These are phyloP conservation scores for Anas capensis DNA, from an alignment of 2,797 vertebrate species.

Conservation along the genomic window DNA sequence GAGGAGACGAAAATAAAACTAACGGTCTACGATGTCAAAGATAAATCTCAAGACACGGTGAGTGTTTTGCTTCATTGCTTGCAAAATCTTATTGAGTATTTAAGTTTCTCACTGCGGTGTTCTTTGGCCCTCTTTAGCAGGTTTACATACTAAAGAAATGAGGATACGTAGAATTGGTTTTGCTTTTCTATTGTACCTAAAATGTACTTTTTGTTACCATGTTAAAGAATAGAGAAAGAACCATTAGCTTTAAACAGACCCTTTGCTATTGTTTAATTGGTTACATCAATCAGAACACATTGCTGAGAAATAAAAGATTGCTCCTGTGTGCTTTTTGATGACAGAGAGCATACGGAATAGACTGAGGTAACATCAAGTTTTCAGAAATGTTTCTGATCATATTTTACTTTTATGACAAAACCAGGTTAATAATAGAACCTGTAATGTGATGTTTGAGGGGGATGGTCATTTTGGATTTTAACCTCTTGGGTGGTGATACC, in stretches of 20 bases:
- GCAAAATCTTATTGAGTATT: background rate
- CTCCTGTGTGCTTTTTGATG: background rate
- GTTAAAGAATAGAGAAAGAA: background rate
- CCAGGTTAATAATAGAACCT: background rate
- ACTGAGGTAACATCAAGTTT: background rate
- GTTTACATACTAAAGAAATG: background rate
- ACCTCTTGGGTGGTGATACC: background rate
- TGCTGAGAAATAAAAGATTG: background rate
- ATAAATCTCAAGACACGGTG: slow-evolving; percentile 92
- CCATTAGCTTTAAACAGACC: background rate
- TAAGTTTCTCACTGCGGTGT: background rate
- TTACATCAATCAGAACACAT: background rate
- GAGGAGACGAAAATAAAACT: slow-evolving; percentile 94
- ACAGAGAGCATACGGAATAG: slow-evolving; percentile 8
- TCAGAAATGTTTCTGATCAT: background rate
- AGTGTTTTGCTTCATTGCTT: slow-evolving; percentile 75
- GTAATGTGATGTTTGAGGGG: background rate
- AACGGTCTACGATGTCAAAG: slow-evolving; percentile 95
- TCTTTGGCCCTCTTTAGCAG: background rate
- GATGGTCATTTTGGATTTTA: background rate
- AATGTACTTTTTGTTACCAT: background rate
- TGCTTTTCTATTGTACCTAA: background rate
- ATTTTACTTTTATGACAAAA: background rate
- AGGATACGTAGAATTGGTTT: background rate
- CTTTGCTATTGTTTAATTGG: background rate